A percentile compares a stretch with the other conserved stretches of the same genome.
These are phyloP conservation scores for Gallinago solitaria DNA, from an alignment of 2,797 vertebrate genomes.

Conservation along the genomic window DNA sequence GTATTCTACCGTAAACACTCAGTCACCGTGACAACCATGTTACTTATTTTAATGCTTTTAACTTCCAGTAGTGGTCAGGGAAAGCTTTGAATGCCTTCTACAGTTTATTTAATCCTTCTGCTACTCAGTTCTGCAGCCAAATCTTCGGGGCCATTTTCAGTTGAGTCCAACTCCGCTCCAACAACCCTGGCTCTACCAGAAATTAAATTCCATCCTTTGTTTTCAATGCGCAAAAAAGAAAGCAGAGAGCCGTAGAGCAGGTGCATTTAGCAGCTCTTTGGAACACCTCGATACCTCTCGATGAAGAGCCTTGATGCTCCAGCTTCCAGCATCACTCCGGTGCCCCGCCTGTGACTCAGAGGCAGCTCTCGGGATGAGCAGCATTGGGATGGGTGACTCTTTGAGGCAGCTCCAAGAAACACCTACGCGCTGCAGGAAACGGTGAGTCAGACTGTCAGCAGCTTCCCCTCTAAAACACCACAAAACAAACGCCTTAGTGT, in stretches of 20 bases:
- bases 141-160: not conserved
- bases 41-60: conserved; percentile 16
- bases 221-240: not conserved
- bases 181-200: not conserved
- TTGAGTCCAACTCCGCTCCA: not conserved
- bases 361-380: not conserved
- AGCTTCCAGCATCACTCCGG: not conserved
- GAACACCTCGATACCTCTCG: not conserved
- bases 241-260: not conserved
- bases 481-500: not conserved
- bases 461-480: not conserved
- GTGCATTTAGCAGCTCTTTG: not conserved
- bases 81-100: not conserved
- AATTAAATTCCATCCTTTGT: not conserved
- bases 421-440: not conserved
- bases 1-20: conserved; percentile 5
- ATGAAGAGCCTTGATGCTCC: not conserved
- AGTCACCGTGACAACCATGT: conserved; percentile 36
- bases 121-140: not conserved
- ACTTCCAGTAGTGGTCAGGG: not conserved
- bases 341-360: not conserved
- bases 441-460: conserved; percentile 1
- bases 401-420: conserved; percentile 7
- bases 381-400: accelerated
- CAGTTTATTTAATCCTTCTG: not conserved